phyloP scores from a whole-genome alignment of 2,113 vertebrate genomes.

The Tenrec ecaudatus region DNA sequence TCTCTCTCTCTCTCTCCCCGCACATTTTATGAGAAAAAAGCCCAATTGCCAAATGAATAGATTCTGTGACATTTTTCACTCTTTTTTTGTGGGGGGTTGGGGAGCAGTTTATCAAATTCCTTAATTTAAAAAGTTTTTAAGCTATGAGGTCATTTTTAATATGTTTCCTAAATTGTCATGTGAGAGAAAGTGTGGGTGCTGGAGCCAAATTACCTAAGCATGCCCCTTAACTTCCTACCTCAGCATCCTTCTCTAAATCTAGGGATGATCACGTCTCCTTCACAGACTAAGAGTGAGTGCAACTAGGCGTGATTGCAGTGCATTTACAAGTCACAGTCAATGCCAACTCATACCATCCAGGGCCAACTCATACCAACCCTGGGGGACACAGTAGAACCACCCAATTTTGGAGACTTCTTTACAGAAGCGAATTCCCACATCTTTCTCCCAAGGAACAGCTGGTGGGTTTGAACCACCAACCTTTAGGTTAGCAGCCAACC shows the following conservation, averaged over 20 bases:
- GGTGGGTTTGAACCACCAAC: too few species aligned
- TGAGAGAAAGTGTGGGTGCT: background rate
- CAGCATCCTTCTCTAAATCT: background rate
- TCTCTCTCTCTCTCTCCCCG: background rate
- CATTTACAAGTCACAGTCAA: background rate
- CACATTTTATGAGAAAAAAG: background rate
- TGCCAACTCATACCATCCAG: too few species aligned
- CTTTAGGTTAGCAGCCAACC: too few species aligned
- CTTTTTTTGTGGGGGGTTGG: background rate
- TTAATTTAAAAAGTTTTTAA: constrained; percentile 8
- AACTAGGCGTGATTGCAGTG: background rate
- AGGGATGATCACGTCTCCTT: background rate
- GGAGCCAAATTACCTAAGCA: background rate
- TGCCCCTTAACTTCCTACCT: background rate
- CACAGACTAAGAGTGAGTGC: background rate
- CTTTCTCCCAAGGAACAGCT: too few species aligned
- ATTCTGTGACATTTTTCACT: background rate
- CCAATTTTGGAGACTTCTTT: too few species aligned
- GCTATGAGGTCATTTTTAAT: constrained; percentile 1
- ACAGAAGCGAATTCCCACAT: too few species aligned
- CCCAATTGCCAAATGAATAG: background rate
- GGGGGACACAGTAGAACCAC: too few species aligned
- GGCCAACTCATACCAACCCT: too few species aligned
- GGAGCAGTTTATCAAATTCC: background rate
- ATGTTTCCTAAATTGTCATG: background rate